Conservation (phyloP, 2,113 vertebrate species). For the Oceanodroma tethys region DNA sequence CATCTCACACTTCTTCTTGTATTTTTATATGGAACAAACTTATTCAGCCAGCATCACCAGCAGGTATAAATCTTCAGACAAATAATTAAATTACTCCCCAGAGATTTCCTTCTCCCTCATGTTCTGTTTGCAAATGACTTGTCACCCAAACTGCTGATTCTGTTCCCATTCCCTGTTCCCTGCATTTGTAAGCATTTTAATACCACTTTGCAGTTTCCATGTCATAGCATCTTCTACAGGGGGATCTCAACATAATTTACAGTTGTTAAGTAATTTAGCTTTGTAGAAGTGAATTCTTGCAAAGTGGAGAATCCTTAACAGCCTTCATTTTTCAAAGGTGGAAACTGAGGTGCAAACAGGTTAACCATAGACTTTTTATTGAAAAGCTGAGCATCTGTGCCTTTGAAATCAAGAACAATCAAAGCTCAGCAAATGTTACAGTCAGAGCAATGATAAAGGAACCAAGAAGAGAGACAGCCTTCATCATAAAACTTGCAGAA, state of each 20-base stretch:
- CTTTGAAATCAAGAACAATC: background rate
- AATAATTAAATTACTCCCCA: background rate
- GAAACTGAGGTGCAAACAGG: background rate
- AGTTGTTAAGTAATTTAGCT: background rate
- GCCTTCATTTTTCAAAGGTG: background rate
- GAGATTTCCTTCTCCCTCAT: background rate
- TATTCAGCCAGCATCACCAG: background rate
- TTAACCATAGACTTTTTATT: background rate
- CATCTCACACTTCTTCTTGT: no score
- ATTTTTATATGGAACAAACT: background rate
- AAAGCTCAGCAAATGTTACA: background rate
- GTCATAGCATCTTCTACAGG: background rate
- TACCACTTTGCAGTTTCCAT: background rate
- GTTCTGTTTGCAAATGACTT: constrained; percentile 20
- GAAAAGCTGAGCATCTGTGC: background rate
- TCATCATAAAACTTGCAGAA: background rate
- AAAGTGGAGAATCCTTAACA: background rate
- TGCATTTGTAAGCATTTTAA: background rate
- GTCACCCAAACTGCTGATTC: background rate
- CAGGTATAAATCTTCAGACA: background rate
- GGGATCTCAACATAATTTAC: background rate
- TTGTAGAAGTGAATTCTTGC: background rate
- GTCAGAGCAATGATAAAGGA: background rate
- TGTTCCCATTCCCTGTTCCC: background rate
- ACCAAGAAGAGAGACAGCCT: background rate